Conservation (phyloP, 2,888 invertebrate genomes). For the Oithona nana region DNA sequence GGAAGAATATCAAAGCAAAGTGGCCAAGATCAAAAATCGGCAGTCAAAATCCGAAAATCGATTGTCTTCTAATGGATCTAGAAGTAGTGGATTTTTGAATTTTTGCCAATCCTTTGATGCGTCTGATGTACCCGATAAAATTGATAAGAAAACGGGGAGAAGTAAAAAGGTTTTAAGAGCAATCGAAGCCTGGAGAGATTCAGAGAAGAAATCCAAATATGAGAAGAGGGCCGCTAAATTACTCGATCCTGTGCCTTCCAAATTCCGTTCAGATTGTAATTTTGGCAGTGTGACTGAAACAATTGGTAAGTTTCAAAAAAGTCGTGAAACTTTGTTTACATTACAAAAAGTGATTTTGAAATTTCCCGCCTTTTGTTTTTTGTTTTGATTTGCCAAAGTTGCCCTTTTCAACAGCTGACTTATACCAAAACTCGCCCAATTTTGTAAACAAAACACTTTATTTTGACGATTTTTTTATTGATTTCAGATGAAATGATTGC, state of each 20-base stretch:
- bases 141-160: constrained; percentile 14
- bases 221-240: constrained; percentile 28
- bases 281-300: constrained; percentile 71
- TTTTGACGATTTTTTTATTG: no score
- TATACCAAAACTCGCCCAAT: no score
- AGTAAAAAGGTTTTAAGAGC: neutral
- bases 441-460: no score
- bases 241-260: constrained; percentile 53
- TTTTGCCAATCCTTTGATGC: constrained; percentile 19
- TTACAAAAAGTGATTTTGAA: no score
- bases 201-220: constrained; percentile 11
- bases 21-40: constrained; percentile 23
- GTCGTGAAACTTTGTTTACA: no score
- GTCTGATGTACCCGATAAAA: neutral
- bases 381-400: no score
- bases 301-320: no score
- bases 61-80: neutral
- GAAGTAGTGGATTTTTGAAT: constrained; percentile 20
- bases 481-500: constrained; percentile 39
- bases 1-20: constrained; percentile 37
- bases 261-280: constrained; percentile 48
- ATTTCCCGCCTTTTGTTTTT: no score
- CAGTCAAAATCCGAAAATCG: neutral
- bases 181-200: constrained; percentile 18
- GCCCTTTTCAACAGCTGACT: no score